Evolutionary conservation across 2,113 vertebrate species (phyloP), one percentile per base, ranked within the genome.

Genomic region (Otus sunia): DNA sequence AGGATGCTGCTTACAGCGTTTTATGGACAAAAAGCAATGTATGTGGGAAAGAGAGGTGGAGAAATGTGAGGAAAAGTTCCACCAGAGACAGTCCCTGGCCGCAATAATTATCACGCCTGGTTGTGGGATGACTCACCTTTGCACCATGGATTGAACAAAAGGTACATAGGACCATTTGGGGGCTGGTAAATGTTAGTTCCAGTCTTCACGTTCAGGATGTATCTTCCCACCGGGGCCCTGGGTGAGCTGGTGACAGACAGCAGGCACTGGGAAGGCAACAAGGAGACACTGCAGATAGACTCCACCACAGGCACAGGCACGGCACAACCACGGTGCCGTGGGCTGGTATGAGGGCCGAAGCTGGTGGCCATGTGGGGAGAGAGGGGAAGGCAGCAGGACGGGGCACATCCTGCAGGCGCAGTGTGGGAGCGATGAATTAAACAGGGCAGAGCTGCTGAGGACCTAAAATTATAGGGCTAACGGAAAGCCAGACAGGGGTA

Each of bases 121-220:
- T 10, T 41, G 47, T 3, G 4, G 55, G 56, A 39, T 15, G 26
- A 60, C 87, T 72, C 55, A 98, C 97, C 97, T 98, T 97, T 5
- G 6, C 98, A 98, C 98, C 98, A 98, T 19, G 98, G 97, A 47
- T 98, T 98, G 97, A 98, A 98, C 74, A 98, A 63, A 27, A 98
- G 34, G 50, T 97, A 98, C 88, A 98, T 5, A 5, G 62, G 9
- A 11, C 63, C 37, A 0, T 94, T 49, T 32, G 92, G 68, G 1
- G 93, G 77, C 18, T 60, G 71, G 55, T 97, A 97, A 26, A 62
- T 13, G 19, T 80, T 66, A 18, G 39, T 15, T 11, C 76, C 93
- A 12, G 86, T 94, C 91, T 97, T 97, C 81, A 98, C 86, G 0
- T 43, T 41, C 76, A 98, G 55, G 6, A 8, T 50, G 79, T 98